These are phyloP conservation scores for Istiophorus platypterus DNA, from an alignment of 2,113 vertebrate species.

Conservation along the genomic window DNA sequence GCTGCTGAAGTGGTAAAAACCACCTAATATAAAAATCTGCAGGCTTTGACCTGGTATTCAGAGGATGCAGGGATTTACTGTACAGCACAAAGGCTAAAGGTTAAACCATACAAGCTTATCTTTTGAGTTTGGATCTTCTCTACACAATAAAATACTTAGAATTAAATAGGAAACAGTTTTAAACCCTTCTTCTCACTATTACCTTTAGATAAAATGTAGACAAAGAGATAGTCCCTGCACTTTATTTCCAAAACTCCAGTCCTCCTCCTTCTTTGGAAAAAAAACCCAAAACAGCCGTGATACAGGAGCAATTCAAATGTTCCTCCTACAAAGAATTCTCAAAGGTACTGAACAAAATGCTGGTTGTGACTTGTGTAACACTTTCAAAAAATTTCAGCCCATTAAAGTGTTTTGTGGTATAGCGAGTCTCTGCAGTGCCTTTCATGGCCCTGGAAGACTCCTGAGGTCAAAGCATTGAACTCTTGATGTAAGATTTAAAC, in stretches of 20 bases:
- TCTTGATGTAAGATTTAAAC: conserved; percentile 31
- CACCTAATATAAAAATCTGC: conserved; percentile 32
- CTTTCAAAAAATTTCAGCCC: neutral
- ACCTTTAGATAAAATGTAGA: conserved; percentile 15
- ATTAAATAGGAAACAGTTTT: conserved; percentile 13
- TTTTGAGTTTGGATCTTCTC: conserved; percentile 55
- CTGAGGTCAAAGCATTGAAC: conserved; percentile 22
- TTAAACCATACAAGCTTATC: conserved; percentile 41
- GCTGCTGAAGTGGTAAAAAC: conserved; percentile 45
- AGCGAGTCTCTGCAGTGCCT: conserved; percentile 3
- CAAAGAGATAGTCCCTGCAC: neutral
- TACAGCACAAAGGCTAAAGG: conserved; percentile 26
- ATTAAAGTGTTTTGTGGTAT: conserved; percentile 14
- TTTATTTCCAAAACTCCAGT: conserved; percentile 13
- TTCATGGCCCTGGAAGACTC: conserved; percentile 28
- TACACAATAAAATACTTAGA: conserved; percentile 33
- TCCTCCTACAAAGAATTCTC: conserved; percentile 8
- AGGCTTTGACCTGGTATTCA: conserved; percentile 42
- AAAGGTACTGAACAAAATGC: conserved; percentile 4
- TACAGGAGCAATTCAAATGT: conserved; percentile 29
- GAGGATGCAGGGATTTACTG: conserved; percentile 45
- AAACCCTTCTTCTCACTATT: conserved; percentile 28
- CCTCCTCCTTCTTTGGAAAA: conserved; percentile 14
- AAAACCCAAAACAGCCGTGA: neutral
- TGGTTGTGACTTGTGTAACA: conserved; percentile 10